Evolutionary conservation across 1,140 invertebrate species (phyloP).

Genomic region (Trialeurodes vaporariorum): DNA sequence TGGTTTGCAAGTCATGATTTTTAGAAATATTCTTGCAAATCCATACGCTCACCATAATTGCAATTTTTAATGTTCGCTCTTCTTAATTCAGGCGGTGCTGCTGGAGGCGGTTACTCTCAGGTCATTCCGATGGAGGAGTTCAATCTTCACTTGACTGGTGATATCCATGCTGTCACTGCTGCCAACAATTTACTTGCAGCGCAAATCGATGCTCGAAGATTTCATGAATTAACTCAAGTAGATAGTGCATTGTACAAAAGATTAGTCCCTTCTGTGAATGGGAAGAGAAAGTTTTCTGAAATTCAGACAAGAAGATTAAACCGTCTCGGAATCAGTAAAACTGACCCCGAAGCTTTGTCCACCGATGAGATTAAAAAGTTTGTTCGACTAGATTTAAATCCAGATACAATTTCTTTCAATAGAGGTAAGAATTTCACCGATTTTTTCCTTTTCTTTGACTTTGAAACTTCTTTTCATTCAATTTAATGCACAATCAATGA

Average conservation of each 20-base stretch:
- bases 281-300: conserved; percentile 56
- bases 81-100: conserved; percentile 58
- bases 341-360: conserved; percentile 68
- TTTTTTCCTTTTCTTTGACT: too few species aligned
- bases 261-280: conserved; percentile 69
- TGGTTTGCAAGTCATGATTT: too few species aligned
- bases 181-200: conserved; percentile 96
- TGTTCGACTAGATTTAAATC: conserved; percentile 82
- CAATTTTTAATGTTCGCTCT: conserved; percentile 6
- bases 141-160: conserved; percentile 96
- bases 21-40: too few species aligned
- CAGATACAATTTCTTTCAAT: conserved; percentile 81
- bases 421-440: too few species aligned
- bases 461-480: too few species aligned
- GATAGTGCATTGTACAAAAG: conserved; percentile 79
- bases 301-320: conserved; percentile 69
- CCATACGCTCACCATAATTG: too few species aligned
- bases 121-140: conserved; percentile 99
- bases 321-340: conserved; percentile 78
- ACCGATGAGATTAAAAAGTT: conserved; percentile 68
- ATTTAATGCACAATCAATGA: too few species aligned
- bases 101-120: conserved; percentile 86
- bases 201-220: conserved; percentile 86
- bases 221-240: conserved; percentile 85
- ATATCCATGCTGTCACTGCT: conserved; percentile 95